These are phyloP conservation scores for Caenorhabditis plicata DNA, from an alignment of 2,888 invertebrate species.

Conservation along the genomic window DNA sequence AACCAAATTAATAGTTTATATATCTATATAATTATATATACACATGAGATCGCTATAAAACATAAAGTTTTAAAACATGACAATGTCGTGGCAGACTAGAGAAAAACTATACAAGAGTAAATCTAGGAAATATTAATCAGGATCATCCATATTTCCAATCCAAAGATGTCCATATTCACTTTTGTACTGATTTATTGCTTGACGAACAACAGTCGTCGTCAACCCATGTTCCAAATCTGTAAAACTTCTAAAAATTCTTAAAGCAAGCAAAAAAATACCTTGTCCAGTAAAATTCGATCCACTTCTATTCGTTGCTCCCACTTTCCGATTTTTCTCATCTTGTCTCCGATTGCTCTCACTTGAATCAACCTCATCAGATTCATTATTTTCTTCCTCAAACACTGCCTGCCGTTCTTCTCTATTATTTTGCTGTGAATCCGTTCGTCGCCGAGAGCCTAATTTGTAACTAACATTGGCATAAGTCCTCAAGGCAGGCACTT, in stretches of 20 bases:
- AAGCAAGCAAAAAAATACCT: not conserved
- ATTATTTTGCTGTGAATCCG: slow-evolving; percentile 6
- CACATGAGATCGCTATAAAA: not conserved
- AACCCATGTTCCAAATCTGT: slow-evolving; percentile 14
- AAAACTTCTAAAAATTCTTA: not conserved
- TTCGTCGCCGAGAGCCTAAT: slow-evolving; percentile 16
- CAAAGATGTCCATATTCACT: slow-evolving; percentile 24
- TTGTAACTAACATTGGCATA: slow-evolving; percentile 94
- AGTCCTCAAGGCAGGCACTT: slow-evolving; percentile 89
- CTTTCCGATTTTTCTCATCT: slow-evolving; percentile 14
- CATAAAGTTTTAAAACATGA: not conserved
- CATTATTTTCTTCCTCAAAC: slow-evolving; percentile 9
- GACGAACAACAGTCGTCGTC: slow-evolving; percentile 7
- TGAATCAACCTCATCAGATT: slow-evolving; percentile 11
- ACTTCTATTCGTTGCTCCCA: slow-evolving; percentile 12
- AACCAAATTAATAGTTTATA: no score
- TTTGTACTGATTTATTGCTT: slow-evolving; percentile 24
- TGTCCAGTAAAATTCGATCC: not conserved
- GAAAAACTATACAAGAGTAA: not conserved
- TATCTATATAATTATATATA: no score
- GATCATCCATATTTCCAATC: slow-evolving; percentile 19
- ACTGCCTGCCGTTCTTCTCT: slow-evolving; percentile 24
- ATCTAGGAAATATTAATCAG: slow-evolving; percentile 10
- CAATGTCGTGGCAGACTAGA: not conserved
- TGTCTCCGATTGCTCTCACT: slow-evolving; percentile 5